These are phyloP conservation scores for Germaria angustata DNA, from an alignment of 2,888 invertebrate species.

Conservation along the genomic window DNA sequence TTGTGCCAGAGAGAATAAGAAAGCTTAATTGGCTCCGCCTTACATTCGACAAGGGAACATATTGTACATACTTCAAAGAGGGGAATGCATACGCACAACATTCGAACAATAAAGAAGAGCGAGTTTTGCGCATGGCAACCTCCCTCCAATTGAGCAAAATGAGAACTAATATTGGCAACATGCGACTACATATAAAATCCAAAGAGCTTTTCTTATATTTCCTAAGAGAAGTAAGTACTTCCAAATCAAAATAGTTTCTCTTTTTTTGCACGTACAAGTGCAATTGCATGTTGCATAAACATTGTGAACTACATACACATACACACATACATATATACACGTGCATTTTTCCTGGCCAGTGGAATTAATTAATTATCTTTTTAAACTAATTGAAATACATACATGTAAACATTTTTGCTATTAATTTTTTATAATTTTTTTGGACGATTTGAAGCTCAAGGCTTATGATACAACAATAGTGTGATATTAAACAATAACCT, in stretches of 20 bases:
- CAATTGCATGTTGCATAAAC: neutral
- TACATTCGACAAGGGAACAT: slow-evolving; percentile 60
- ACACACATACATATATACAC: too few relatives aligned
- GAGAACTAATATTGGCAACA: slow-evolving; percentile 8
- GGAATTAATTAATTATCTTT: neutral
- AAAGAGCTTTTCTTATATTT: slow-evolving; percentile 2
- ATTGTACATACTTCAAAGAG: slow-evolving; percentile 56
- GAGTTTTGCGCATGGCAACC: slow-evolving; percentile 76
- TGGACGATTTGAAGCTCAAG: too few relatives aligned
- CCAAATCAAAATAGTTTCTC: too few relatives aligned
- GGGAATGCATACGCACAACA: slow-evolving; percentile 70
- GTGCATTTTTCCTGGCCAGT: neutral
- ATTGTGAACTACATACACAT: too few relatives aligned
- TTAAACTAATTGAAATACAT: too few relatives aligned
- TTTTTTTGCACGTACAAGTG: neutral
- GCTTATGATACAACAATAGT: too few relatives aligned
- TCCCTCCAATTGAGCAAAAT: slow-evolving; percentile 65
- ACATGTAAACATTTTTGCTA: too few relatives aligned
- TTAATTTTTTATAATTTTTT: too few relatives aligned
- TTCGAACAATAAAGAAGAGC: slow-evolving; percentile 69
- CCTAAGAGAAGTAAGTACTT: slow-evolving; percentile 18
- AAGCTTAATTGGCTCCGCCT: slow-evolving; percentile 73
- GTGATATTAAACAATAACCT: too few relatives aligned
- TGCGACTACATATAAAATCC: neutral
- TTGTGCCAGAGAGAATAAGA: slow-evolving; percentile 55